phyloP scores from a whole-genome alignment of 2,888 invertebrate species.

The Apotomis turbidana region DNA sequence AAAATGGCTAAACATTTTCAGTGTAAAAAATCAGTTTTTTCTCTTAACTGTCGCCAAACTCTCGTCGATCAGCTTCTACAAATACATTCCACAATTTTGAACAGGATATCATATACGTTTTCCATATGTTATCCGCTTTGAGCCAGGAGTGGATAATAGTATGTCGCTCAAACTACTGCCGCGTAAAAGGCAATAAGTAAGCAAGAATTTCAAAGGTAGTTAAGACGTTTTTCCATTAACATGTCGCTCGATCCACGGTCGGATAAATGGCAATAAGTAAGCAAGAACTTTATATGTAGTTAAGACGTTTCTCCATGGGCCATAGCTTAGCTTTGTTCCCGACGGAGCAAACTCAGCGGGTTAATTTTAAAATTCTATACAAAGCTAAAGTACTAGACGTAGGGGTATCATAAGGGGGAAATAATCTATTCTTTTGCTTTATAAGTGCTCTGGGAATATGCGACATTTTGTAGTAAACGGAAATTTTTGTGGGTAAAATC shows the following conservation, averaged over 20 bases:
- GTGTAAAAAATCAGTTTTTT: too few relatives aligned
- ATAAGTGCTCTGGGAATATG: constrained; percentile 22
- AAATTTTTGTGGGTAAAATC: background rate
- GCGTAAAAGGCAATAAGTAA: background rate
- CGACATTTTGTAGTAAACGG: constrained; percentile 26
- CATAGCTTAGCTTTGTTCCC: constrained; percentile 5
- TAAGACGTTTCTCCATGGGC: background rate
- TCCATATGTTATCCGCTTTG: constrained; percentile 14
- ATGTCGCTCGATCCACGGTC: background rate
- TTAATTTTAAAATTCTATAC: constrained; percentile 37
- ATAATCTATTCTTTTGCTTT: constrained; percentile 32
- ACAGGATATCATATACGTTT: constrained; percentile 9
- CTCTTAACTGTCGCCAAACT: background rate
- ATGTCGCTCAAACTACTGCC: background rate
- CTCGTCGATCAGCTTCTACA: background rate
- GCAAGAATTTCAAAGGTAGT: background rate
- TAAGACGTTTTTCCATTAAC: constrained; percentile 11
- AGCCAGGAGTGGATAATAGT: constrained; percentile 12
- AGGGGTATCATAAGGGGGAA: constrained; percentile 24
- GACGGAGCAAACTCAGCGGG: constrained; percentile 15
- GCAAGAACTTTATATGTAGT: background rate
- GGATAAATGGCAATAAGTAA: background rate
- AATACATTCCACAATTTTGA: background rate
- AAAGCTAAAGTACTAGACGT: constrained; percentile 25
- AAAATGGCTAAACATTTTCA: too few relatives aligned